Evolutionary conservation across 1,140 invertebrate genomes (phyloP).

Genomic region (Ooceraea biroi): DNA sequence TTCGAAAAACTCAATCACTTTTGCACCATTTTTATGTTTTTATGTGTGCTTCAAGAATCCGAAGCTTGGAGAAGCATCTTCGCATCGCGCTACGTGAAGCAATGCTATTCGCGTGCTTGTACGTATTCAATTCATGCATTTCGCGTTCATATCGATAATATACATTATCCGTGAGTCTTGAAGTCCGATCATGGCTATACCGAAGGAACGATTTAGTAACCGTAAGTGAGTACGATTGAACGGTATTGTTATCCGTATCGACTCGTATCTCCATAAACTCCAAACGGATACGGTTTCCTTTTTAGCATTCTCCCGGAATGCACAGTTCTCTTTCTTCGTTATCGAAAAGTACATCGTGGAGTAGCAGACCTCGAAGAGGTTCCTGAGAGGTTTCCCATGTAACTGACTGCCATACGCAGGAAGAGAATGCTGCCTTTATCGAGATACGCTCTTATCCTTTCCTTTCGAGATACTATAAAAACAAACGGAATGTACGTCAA

Average conservation of each 20-base stretch:
- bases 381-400: slow-evolving; percentile 27
- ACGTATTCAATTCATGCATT: too few relatives aligned
- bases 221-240: not conserved
- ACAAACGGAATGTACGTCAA: too few relatives aligned
- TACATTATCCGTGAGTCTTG: not conserved
- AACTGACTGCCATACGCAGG: not conserved
- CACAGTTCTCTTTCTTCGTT: slow-evolving; percentile 24
- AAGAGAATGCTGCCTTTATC: not conserved
- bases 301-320: not conserved
- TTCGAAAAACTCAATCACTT: too few relatives aligned
- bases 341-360: slow-evolving; percentile 11
- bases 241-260: not conserved
- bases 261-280: not conserved
- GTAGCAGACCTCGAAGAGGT: not conserved
- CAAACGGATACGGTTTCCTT: not conserved
- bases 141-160: not conserved
- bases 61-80: too few relatives aligned
- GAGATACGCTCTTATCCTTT: not conserved
- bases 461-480: not conserved
- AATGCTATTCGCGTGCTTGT: too few relatives aligned
- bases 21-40: too few relatives aligned
- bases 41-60: too few relatives aligned
- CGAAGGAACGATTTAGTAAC: too few relatives aligned
- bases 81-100: too few relatives aligned
- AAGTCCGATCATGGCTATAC: not conserved